These are phyloP conservation scores for Cheilosia soror DNA, from an alignment of 2,888 invertebrate genomes.

Conservation along the genomic window DNA sequence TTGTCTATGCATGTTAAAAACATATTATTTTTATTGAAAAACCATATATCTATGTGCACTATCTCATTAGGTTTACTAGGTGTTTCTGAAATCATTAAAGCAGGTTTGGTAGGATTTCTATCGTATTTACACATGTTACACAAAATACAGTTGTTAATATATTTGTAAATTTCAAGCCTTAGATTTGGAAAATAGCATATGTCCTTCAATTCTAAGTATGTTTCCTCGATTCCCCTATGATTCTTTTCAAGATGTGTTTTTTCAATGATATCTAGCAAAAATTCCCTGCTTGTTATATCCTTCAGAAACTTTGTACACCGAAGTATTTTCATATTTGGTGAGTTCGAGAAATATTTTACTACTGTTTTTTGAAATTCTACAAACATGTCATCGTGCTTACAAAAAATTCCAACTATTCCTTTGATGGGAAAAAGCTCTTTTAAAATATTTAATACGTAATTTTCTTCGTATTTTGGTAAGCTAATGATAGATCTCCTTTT, in stretches of 20 bases:
- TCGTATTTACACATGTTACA: slow-evolving; percentile 62
- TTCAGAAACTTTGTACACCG: slow-evolving; percentile 3
- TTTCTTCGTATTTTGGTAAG: background rate
- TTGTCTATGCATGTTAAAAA: slow-evolving; percentile 39
- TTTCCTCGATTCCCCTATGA: slow-evolving; percentile 45
- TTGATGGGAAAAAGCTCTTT: slow-evolving; percentile 7
- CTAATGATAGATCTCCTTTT: background rate
- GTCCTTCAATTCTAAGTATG: slow-evolving; percentile 22
- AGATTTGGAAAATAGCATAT: slow-evolving; percentile 45
- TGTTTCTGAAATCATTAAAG: slow-evolving; percentile 59
- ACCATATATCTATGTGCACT: slow-evolving; percentile 59
- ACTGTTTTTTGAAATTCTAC: slow-evolving; percentile 15
- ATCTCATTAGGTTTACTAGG: slow-evolving; percentile 55
- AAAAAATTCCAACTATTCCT: slow-evolving; percentile 4
- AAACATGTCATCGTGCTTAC: background rate
- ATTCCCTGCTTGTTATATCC: background rate
- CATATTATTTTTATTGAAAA: slow-evolving; percentile 40
- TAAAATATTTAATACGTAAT: slow-evolving; percentile 8
- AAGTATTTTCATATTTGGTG: slow-evolving; percentile 6
- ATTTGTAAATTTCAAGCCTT: slow-evolving; percentile 27
- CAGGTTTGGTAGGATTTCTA: slow-evolving; percentile 57
- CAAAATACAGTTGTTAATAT: slow-evolving; percentile 61
- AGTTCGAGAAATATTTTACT: slow-evolving; percentile 9
- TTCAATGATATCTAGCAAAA: slow-evolving; percentile 9
- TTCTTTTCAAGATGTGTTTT: slow-evolving; percentile 34